Evolutionary conservation across 2,888 invertebrate genomes (phyloP).

Genomic region (Apamea monoglypha): DNA sequence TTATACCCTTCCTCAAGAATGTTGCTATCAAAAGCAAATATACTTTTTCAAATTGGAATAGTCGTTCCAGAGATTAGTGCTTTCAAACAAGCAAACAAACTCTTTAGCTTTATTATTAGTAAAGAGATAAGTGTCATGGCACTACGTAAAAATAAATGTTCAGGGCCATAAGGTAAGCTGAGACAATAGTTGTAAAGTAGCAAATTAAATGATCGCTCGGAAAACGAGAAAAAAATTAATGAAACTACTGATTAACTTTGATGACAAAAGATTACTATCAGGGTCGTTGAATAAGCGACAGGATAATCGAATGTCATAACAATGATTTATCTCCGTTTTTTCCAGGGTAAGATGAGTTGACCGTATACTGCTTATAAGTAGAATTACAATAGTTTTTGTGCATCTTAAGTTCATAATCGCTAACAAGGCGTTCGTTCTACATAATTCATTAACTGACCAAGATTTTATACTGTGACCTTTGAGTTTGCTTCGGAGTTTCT

Average conservation of each 20-base stretch:
- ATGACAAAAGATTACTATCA: not conserved
- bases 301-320: conserved; percentile 15
- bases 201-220: not conserved
- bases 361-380: not conserved
- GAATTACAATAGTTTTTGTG: not conserved
- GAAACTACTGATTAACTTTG: not conserved
- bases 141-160: not conserved
- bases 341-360: not conserved
- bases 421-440: not conserved
- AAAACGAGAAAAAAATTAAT: not conserved
- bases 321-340: not conserved
- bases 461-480: not conserved
- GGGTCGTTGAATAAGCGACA: not conserved
- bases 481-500: not conserved
- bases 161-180: not conserved
- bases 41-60: too few relatives aligned
- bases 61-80: too few relatives aligned
- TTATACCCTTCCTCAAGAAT: too few relatives aligned
- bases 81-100: too few relatives aligned
- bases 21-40: too few relatives aligned
- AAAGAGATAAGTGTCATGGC: too few relatives aligned
- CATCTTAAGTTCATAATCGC: not conserved
- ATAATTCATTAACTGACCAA: not conserved
- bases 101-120: too few relatives aligned
- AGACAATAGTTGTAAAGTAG: not conserved